phyloP scores from a whole-genome alignment of 2,113 vertebrate species.

The Baryphthengus martii region DNA sequence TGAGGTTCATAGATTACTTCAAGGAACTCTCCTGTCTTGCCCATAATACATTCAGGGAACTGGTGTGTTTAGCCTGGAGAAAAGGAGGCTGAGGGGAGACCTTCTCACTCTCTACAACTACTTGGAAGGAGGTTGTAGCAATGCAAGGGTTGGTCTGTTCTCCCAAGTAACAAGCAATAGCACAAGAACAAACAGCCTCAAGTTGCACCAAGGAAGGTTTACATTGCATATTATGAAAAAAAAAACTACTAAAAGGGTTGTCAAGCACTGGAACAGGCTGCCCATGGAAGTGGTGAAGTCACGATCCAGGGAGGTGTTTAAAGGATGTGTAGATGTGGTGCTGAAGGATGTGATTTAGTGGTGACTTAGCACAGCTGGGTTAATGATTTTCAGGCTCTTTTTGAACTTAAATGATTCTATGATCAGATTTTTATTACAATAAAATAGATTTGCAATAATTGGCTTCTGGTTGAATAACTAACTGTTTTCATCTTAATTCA shows the following conservation, averaged over 20 bases:
- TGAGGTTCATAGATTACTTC: neutral
- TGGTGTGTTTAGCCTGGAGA: neutral
- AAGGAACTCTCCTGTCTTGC: neutral
- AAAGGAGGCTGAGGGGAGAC: neutral
- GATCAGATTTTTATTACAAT: neutral
- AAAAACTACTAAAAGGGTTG: accelerated
- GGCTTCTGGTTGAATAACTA: neutral
- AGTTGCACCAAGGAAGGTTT: too few relatives aligned
- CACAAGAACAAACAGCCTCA: too few relatives aligned
- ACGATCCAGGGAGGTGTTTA: neutral
- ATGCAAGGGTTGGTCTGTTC: neutral
- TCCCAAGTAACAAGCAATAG: too few relatives aligned
- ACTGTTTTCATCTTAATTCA: neutral
- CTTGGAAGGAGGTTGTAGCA: neutral
- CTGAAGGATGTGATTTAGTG: neutral
- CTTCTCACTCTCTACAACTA: accelerated
- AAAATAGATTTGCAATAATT: neutral
- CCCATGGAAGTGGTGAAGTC: neutral
- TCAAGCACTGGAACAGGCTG: neutral
- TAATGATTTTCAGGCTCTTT: neutral
- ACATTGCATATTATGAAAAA: too few relatives aligned
- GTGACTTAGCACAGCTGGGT: neutral
- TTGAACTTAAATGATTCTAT: neutral
- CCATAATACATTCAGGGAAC: neutral
- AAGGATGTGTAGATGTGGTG: accelerated